Evolutionary conservation across 2,797 vertebrate genomes (phyloP).

Genomic region (Cryptoprocta ferox): DNA sequence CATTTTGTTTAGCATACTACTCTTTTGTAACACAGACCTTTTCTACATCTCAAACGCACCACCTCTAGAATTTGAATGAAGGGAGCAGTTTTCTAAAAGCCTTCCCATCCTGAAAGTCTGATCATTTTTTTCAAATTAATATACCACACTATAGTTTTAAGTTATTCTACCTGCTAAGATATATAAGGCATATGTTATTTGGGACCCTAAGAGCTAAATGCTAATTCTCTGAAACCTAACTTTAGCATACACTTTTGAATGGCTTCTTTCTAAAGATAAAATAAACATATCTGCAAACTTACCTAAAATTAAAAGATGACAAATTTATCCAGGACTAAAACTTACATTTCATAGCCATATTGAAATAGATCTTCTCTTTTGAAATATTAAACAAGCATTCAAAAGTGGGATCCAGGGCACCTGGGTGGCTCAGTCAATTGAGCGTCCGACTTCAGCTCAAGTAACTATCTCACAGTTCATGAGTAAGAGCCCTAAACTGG

Average conservation of each 20-base stretch:
- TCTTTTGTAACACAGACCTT: background rate
- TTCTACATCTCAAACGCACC: background rate
- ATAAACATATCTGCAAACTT: background rate
- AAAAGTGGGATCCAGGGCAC: background rate
- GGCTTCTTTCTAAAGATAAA: constrained; percentile 42
- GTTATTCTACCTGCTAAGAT: constrained; percentile 40
- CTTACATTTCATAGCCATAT: constrained; percentile 43
- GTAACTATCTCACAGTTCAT: no score
- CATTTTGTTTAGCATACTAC: constrained; percentile 15
- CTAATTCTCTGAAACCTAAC: constrained; percentile 42
- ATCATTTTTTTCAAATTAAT: constrained; percentile 48
- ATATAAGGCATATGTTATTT: background rate
- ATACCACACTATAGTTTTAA: constrained; percentile 1
- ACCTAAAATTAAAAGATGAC: constrained; percentile 25
- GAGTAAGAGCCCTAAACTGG: no score
- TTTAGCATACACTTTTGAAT: background rate
- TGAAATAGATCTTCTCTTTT: background rate
- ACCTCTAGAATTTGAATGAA: background rate
- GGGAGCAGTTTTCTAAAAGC: background rate
- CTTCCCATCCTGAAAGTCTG: background rate
- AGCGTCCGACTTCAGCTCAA: no score
- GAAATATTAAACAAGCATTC: constrained; percentile 40
- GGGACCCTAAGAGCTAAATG: constrained; percentile 8
- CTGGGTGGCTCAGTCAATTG: no score
- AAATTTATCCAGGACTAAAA: constrained; percentile 20